Percentiles rank a stretch among this genome's conserved stretches.
These are phyloP conservation scores for Lithophane socia DNA, from an alignment of 2,888 invertebrate genomes.

Conservation along the genomic window DNA sequence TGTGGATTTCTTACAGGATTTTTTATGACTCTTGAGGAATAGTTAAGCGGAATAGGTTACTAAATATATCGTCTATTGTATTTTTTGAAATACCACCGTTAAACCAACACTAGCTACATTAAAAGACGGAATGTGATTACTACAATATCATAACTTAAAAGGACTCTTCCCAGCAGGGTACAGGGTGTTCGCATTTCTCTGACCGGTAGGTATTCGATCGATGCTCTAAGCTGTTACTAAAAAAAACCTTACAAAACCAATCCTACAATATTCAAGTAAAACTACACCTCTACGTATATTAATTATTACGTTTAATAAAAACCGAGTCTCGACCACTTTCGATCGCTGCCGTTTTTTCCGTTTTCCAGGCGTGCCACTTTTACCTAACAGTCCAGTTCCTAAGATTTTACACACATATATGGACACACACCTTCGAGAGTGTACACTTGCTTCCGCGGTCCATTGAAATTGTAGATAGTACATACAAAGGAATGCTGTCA, in stretches of 20 bases:
- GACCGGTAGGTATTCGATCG: no score
- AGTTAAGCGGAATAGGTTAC: no score
- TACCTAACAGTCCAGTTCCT: constrained; percentile 61
- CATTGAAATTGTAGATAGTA: constrained; percentile 29
- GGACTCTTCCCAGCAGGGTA: not conserved
- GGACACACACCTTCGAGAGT: constrained; percentile 51
- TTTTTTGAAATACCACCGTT: no score
- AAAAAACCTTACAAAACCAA: constrained; percentile 15
- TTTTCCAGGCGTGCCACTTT: constrained; percentile 71
- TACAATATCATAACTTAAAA: no score
- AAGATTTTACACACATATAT: constrained; percentile 65
- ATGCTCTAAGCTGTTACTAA: not conserved
- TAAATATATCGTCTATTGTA: no score
- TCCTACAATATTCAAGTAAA: constrained; percentile 24
- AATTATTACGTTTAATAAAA: constrained; percentile 52
- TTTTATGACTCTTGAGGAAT: no score
- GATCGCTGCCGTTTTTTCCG: constrained; percentile 63
- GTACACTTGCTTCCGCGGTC: constrained; percentile 41
- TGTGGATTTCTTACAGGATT: no score
- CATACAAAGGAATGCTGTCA: constrained; percentile 19
- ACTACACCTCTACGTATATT: constrained; percentile 11
- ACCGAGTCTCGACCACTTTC: constrained; percentile 68
- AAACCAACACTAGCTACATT: not conserved
- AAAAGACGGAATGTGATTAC: not conserved
- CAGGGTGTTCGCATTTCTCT: not conserved